Base-by-base conservation (phyloP, 2,888 invertebrate species). In the Lacanobia oleracea region DNA sequence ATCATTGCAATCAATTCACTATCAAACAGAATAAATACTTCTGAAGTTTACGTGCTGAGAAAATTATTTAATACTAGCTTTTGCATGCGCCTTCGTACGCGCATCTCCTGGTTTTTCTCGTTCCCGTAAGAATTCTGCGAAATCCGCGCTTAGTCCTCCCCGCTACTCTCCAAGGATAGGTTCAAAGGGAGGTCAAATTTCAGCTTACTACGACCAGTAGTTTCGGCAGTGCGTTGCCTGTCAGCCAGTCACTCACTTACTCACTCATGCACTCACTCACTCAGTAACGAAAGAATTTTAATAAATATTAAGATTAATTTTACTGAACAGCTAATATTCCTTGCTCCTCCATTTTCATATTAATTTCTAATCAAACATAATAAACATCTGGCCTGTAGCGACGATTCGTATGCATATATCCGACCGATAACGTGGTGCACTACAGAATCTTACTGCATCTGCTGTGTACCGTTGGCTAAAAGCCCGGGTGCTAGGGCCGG, bases 361-460 rank as follows among this genome's bases (percentile, higher is more conserved):
- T 37, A 33, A 53, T 62, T 69, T 51, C 18, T 69, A 57, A 51
- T 75, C 27, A 68, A 62, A 61, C 45, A 53, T 53, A 72, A 63
- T 72, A 72, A 67, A 77, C 33, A 45, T 45, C 45, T 16, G 40
- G 3, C 10, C 50, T 16, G 50, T n/a, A 54, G 53, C 75, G 50
- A 37, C 61, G 18, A 60, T 76, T 67, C 21, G 51, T 48, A 66
- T 59, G 51, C 45, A 65, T 27, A 76, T 56, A 18, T 56, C 10
- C 12, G 14, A 14, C 2, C 45, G 72, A 37, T 61, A 51, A 73
- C 51, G 40, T 18, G 60, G 73, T 16, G 21, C 2, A 70, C 54
- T 53, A 37, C 27, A 43, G 27, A 73, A 73, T 43, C 43, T 43
- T 51, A 43, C 43, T 8, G 18, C n/a, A 43, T 74, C 16, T 37